phyloP scores from a whole-genome alignment of 37 sponge, comb jelly and placozoan species.

The Beroe ovata region DNA sequence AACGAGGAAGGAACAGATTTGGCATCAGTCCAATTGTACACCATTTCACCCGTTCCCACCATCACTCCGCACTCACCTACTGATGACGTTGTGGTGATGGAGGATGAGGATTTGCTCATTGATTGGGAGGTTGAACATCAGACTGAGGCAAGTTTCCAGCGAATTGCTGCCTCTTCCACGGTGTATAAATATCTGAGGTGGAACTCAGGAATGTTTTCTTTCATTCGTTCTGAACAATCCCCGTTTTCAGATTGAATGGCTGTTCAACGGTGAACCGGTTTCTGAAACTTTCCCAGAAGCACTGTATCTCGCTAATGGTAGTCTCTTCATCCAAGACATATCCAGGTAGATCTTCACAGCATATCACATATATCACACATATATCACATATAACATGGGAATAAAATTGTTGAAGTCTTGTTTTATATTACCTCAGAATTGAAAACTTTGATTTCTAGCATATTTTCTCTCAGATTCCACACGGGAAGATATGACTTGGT shows the following conservation, averaged over 20 bases:
- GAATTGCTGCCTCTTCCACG: too few species aligned
- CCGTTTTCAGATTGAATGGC: constrained; percentile 32
- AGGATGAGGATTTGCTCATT: constrained; percentile 27
- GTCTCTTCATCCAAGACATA: constrained; percentile 38
- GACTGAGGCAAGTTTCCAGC: constrained; percentile 8
- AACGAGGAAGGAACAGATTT: constrained; percentile 33
- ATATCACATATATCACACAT: too few species aligned
- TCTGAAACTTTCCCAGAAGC: constrained; percentile 17
- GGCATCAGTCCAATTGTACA: background rate
- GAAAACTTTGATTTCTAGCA: too few species aligned
- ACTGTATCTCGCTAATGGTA: background rate
- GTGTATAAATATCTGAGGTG: too few species aligned
- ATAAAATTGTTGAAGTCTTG: too few species aligned
- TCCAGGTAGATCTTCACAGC: background rate
- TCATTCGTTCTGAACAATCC: too few species aligned
- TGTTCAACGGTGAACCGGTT: constrained; percentile 21
- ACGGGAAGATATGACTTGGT: constrained; percentile 44
- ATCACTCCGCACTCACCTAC: background rate
- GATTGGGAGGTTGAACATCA: constrained; percentile 20
- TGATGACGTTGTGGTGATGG: background rate
- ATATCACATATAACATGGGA: too few species aligned
- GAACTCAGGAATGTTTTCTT: too few species aligned
- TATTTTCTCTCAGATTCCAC: constrained; percentile 26
- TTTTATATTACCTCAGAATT: too few species aligned
- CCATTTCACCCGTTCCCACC: background rate